A percentile compares a stretch with the other conserved stretches of the same genome.
Conservation (phyloP, 2,797 vertebrate genomes). For the Trachops cirrhosus region DNA sequence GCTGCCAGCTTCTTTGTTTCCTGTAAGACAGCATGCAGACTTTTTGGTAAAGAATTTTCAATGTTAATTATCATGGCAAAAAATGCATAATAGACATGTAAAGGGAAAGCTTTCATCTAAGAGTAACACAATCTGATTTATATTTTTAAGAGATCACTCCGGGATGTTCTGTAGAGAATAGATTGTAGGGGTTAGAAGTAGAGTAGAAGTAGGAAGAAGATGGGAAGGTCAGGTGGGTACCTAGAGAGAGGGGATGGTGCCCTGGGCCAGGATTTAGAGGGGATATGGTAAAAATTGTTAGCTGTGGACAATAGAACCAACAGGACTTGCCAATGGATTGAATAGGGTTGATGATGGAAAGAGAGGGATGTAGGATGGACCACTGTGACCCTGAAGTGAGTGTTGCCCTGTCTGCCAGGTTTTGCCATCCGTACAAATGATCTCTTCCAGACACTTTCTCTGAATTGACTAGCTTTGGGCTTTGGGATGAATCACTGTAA, state of each 20-base stretch:
- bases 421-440: not conserved
- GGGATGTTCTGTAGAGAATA: not conserved
- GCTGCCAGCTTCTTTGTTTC: not conserved
- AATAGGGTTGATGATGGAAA: not conserved
- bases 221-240: not conserved
- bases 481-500: not conserved
- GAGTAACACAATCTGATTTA: not conserved
- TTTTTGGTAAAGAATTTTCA: slow-evolving; percentile 21
- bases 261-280: not conserved
- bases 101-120: not conserved
- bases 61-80: not conserved
- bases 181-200: no score
- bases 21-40: not conserved
- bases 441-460: not conserved
- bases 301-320: not conserved
- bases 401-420: not conserved
- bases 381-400: not conserved
- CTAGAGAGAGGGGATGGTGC: not conserved
- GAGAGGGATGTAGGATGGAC: not conserved
- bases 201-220: not conserved
- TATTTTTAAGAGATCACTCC: not conserved
- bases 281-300: not conserved
- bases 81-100: not conserved
- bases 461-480: not conserved
- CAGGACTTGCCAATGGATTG: not conserved